Evolutionary conservation across 2,113 vertebrate species (phyloP), one percentile per base, ranked within the genome.

Genomic region (Oncorhynchus clarkii): DNA sequence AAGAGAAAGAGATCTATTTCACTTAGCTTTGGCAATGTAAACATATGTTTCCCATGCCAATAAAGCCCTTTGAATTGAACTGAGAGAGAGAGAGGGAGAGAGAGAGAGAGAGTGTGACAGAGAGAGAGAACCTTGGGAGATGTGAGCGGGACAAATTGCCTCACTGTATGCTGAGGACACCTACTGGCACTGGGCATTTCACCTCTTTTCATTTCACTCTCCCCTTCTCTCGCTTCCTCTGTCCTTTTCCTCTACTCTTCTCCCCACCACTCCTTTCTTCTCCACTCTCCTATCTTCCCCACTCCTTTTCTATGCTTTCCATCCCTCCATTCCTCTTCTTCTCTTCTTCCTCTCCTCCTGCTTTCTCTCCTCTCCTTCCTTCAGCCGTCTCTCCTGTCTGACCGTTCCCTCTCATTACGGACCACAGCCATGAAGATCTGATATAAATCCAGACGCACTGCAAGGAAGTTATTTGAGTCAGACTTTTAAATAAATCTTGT

Each of bases 141-240:
- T 45, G 39, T 64, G 20, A 26, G 62, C 49, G 59, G 65, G 67
- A 22, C 39, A 45, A 11, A 54, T 64, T 60, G 65, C 81, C 78
- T 79, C 78, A 80, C 78, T 86, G 87, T 80, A 78, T 79, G 78
- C 86, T 85, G 88, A 86, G 89, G 87, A 87, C 39, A 12, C 9
- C 89, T 90, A 73, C 88, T 88, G 90, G 88, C 27, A 62, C 75
- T 73, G 29, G 29, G 31, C 16, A 14, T 67, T 27, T 16, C 64
- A 49, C 70, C 27, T 45, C 39, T 45, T 45, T 45, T 45, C 39
- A 45, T 45, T 45, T 45, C 39, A 45, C 39, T 45, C 39, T 45
- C 9, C 39, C 39, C 11, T 45, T 45, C 39, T 64, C 73, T n/a
- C 22, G 5, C 65, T 45, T 45, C 39, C 39, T 45, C 39, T 45